These are phyloP conservation scores for Paradoxurus hermaphroditus DNA, from an alignment of 2,113 vertebrate genomes.

Conservation along the genomic window DNA sequence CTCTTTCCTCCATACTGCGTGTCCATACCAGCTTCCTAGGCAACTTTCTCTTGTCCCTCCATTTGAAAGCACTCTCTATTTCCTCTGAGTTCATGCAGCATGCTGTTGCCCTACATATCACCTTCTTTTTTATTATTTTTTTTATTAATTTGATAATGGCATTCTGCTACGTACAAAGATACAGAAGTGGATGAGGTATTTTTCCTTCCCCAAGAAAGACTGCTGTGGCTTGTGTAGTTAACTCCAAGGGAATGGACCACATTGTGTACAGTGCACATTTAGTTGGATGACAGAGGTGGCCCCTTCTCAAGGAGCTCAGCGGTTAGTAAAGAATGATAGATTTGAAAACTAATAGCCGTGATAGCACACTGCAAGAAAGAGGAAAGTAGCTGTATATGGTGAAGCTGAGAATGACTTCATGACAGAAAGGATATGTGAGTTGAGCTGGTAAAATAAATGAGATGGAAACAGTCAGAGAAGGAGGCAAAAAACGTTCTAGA, in stretches of 20 bases:
- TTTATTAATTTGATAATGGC: background rate
- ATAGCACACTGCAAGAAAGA: background rate
- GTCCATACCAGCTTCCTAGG: background rate
- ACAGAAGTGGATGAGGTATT: background rate
- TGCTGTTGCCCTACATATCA: background rate
- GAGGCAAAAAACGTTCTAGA: background rate
- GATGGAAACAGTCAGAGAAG: background rate
- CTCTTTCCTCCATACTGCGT: background rate
- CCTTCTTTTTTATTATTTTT: background rate
- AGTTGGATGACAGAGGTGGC: background rate
- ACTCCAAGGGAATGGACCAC: background rate
- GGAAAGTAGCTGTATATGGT: background rate
- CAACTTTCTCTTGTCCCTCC: background rate
- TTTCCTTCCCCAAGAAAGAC: background rate
- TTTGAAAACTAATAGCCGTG: background rate
- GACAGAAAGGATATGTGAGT: background rate
- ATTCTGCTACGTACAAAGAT: background rate
- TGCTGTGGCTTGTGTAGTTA: background rate
- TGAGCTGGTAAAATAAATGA: background rate
- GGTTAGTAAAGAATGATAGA: background rate
- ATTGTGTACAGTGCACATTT: background rate
- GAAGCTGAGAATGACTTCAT: background rate
- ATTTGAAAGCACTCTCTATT: background rate
- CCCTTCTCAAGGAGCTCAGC: background rate
- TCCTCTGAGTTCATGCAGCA: background rate